Evolutionary conservation across 1,140 invertebrate genomes (phyloP).

Genomic region (Drosophila lacteicornis): DNA sequence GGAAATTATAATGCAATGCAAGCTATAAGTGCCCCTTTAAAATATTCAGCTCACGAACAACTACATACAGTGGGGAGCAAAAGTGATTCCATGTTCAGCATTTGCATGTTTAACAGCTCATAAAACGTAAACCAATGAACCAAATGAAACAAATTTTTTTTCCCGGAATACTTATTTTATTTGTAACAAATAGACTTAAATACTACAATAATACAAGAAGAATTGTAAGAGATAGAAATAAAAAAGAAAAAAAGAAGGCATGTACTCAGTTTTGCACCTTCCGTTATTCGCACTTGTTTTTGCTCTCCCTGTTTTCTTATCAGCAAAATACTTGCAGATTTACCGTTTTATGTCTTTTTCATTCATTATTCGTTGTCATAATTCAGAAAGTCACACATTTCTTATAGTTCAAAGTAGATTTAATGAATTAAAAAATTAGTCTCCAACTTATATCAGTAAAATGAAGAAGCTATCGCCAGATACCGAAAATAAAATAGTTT

Average conservation of each 20-base stretch:
- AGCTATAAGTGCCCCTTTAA: too few species aligned
- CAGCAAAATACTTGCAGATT: conserved; percentile 5
- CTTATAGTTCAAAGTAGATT: background rate
- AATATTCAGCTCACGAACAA: too few species aligned
- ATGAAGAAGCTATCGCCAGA: conserved; percentile 20
- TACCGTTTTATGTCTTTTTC: conserved; percentile 2
- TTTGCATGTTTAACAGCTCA: background rate
- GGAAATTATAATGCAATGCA: too few species aligned
- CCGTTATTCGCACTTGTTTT: background rate
- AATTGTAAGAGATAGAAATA: background rate
- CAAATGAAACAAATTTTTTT: conserved; percentile 1
- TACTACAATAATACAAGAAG: background rate
- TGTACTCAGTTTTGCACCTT: background rate
- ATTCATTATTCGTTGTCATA: background rate
- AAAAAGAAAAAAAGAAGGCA: conserved; percentile 1
- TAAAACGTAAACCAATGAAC: conserved; percentile 6
- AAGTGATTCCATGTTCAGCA: conserved; percentile 1
- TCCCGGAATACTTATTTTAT: too few species aligned
- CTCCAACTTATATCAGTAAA: conserved; percentile 6
- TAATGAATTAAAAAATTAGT: background rate
- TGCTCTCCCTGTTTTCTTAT: conserved; percentile 5
- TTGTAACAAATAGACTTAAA: background rate
- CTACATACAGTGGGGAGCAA: too few species aligned
- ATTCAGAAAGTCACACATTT: conserved; percentile 1
- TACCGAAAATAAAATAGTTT: conserved; percentile 24